Evolutionary conservation across 2,888 invertebrate species (phyloP).

Genomic region (Acrobasis suavella): DNA sequence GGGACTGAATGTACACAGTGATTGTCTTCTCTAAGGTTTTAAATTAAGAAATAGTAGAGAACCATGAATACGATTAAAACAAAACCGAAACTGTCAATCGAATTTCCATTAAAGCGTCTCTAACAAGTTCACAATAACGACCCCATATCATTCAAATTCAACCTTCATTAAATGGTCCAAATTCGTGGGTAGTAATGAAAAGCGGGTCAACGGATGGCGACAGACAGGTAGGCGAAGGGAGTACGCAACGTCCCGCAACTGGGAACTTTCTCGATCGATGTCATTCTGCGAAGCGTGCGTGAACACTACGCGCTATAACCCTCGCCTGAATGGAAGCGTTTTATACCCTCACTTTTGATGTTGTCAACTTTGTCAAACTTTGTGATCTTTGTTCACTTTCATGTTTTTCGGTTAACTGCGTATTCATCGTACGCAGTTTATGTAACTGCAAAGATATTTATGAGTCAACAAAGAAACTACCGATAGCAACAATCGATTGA

Average conservation of each 20-base stretch:
- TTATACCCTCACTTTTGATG: constrained; percentile 16
- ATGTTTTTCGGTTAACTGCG: background rate
- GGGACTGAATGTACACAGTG: no score
- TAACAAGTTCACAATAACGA: constrained; percentile 13
- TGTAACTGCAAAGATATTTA: background rate
- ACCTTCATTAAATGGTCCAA: constrained; percentile 21
- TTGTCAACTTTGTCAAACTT: constrained; percentile 22
- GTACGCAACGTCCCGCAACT: constrained; percentile 23
- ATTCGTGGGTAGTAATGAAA: constrained; percentile 30
- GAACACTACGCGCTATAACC: constrained; percentile 23
- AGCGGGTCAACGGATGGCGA: constrained; percentile 37
- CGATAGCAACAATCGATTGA: no score
- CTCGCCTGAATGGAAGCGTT: constrained; percentile 19
- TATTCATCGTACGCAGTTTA: background rate
- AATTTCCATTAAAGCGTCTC: background rate
- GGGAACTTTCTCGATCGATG: constrained; percentile 41
- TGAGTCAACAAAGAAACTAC: no score
- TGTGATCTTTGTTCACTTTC: constrained; percentile 3
- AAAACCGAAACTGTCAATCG: background rate
- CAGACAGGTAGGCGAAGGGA: constrained; percentile 38
- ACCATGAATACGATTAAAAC: background rate
- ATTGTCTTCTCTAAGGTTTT: no score
- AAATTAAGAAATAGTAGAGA: background rate
- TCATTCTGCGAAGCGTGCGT: constrained; percentile 31
- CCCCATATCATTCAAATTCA: constrained; percentile 24